Evolutionary conservation across 2,888 invertebrate species (phyloP).

Genomic region (Cephus nigrinus): DNA sequence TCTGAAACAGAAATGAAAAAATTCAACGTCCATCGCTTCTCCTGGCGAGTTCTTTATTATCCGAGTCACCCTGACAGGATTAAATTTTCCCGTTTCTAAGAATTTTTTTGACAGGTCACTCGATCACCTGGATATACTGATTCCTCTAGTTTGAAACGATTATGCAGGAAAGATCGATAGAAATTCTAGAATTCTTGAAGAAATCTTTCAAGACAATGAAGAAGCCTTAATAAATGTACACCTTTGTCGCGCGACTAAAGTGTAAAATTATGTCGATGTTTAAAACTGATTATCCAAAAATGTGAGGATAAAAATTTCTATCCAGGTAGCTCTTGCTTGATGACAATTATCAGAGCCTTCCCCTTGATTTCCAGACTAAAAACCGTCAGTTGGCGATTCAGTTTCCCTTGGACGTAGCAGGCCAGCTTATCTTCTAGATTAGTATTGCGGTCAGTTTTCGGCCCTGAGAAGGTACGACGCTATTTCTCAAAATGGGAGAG

Average conservation of each 20-base stretch:
- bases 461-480: background rate
- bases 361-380: background rate
- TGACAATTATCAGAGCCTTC: background rate
- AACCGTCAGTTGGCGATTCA: background rate
- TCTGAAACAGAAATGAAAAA: conserved; percentile 41
- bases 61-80: no score
- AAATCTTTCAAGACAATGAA: no score
- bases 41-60: background rate
- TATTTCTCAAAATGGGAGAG: background rate
- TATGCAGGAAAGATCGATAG: no score
- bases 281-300: background rate
- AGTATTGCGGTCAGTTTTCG: background rate
- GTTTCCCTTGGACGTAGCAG: background rate
- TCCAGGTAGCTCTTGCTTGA: background rate
- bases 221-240: background rate
- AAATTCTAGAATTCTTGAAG: no score
- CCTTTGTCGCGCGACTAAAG: background rate
- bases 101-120: no score
- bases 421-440: background rate
- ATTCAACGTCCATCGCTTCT: no score
- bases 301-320: background rate
- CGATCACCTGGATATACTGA: no score
- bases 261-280: background rate
- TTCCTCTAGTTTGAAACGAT: no score
- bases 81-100: no score